These are phyloP conservation scores for Rhagoletis pomonella DNA, from an alignment of 1,140 invertebrate species.

Conservation along the genomic window DNA sequence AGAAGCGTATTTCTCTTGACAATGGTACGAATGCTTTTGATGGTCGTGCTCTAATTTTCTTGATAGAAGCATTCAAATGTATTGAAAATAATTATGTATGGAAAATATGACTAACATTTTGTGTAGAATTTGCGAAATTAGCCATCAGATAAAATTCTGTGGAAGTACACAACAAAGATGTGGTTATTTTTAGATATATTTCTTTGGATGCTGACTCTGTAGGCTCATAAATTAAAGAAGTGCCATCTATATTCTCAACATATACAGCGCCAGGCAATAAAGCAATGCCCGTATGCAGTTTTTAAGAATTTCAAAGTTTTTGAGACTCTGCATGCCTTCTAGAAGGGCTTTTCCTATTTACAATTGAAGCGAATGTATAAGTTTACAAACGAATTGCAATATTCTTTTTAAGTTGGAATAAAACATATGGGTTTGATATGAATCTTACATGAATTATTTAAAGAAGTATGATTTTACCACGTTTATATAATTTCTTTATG, in stretches of 20 bases:
- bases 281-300: background rate
- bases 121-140: slow-evolving; percentile 17
- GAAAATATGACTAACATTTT: background rate
- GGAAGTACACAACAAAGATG: slow-evolving; percentile 1
- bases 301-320: no score
- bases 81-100: background rate
- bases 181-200: slow-evolving; percentile 23
- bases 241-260: background rate
- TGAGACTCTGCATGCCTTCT: no score
- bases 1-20: background rate
- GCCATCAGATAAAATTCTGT: background rate
- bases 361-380: no score
- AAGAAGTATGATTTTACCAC: no score
- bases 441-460: no score
- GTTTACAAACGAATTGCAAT: no score
- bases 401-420: no score
- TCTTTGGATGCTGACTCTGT: slow-evolving; percentile 8
- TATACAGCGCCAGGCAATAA: background rate
- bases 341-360: no score
- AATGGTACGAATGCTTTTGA: background rate
- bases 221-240: background rate
- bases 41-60: background rate
- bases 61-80: background rate
- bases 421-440: no score
- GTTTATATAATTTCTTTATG: no score